A percentile compares a stretch with the other conserved stretches of the same genome.
Conservation (phyloP, 2,797 vertebrate species). For the Lacerta viridis region DNA sequence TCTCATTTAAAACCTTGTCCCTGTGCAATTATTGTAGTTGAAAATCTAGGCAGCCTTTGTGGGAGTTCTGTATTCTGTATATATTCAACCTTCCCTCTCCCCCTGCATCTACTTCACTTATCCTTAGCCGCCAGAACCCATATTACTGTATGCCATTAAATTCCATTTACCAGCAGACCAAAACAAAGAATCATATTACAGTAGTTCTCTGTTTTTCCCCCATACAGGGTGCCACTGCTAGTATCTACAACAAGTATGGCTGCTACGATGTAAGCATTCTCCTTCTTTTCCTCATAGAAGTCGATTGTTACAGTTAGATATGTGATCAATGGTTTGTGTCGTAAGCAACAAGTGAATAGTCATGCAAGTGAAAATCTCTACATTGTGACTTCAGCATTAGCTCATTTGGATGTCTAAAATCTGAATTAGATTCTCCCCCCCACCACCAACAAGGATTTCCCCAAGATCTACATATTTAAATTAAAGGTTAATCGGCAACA, state of each 20-base stretch:
- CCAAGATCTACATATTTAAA: background rate
- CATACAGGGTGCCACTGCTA: slow-evolving; percentile 64
- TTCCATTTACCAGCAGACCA: background rate
- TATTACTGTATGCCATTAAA: background rate
- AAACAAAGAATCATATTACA: slow-evolving; percentile 43
- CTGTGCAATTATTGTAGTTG: background rate
- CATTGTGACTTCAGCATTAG: background rate
- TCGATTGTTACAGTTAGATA: background rate
- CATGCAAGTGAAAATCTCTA: background rate
- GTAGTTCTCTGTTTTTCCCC: background rate
- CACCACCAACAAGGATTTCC: background rate
- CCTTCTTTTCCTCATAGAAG: background rate
- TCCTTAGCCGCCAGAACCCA: background rate
- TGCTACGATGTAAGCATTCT: slow-evolving; percentile 68
- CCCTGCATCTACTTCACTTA: background rate
- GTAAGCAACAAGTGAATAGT: background rate
- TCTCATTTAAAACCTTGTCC: background rate
- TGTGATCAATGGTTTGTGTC: background rate
- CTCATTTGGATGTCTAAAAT: background rate
- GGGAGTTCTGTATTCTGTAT: background rate
- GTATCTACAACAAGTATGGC: slow-evolving; percentile 44
- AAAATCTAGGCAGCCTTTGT: background rate
- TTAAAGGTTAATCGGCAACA: slow-evolving; percentile 3
- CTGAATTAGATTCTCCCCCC: background rate
- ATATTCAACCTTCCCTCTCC: background rate